Evolutionary conservation across 2,797 vertebrate genomes (phyloP).

Genomic region (Pachyuromys duprasi): DNA sequence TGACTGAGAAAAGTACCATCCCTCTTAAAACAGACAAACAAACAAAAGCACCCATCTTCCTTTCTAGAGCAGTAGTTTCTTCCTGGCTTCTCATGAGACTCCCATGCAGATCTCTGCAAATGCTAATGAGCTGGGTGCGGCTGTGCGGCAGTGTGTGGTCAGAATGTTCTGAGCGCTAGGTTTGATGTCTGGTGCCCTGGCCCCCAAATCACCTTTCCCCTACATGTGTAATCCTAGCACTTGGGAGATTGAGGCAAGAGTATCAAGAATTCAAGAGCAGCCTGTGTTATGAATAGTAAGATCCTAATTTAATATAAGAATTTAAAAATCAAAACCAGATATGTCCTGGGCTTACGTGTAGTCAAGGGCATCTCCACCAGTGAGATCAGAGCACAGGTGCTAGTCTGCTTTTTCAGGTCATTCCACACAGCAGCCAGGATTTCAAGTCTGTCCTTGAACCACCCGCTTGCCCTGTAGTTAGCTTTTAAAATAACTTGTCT

Average conservation of each 20-base stretch:
- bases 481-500: constrained; percentile 78
- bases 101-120: not conserved
- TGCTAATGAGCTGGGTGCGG: no score
- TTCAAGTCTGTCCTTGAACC: constrained; percentile 53
- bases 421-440: not conserved
- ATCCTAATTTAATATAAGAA: not conserved
- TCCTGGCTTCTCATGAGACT: not conserved
- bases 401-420: no score
- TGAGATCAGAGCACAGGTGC: rapidly evolving
- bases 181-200: not conserved
- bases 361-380: not conserved
- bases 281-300: not conserved
- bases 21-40: not conserved
- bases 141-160: not conserved
- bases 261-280: not conserved
- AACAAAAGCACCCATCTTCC: not conserved
- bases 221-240: not conserved
- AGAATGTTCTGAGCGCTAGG: not conserved
- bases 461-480: constrained; percentile 15
- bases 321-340: not conserved
- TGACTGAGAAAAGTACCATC: not conserved
- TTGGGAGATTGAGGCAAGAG: not conserved
- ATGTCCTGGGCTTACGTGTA: not conserved
- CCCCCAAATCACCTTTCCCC: not conserved
- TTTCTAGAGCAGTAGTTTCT: not conserved